Base-by-base conservation (phyloP, 92 coral and sea anemone genomes). In the Diadumene lineata region DNA sequence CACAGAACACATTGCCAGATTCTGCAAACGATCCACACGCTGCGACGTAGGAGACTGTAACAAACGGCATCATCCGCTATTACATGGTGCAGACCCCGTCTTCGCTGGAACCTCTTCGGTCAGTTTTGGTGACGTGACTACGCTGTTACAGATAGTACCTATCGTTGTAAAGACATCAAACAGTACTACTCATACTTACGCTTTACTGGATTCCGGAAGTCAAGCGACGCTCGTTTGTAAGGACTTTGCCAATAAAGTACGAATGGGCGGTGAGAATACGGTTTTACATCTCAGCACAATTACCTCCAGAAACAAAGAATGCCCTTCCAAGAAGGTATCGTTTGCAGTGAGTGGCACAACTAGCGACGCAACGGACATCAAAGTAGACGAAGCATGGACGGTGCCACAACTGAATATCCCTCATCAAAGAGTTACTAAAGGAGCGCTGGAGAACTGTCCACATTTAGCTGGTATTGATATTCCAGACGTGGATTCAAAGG, bases 181-280 rank as follows among this genome's bases (percentile, higher is more conserved):
- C 22, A 82, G 76, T 23, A 78, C 81, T 50, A 60, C 50, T 26
- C 57, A 75, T 31, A 87, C 83, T 18, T 86, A 75, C 79, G 91
- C 84, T n/a, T 78, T 78, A 11, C 84, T 86, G 62, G 84, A 82
- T 75, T 87, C 82, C 25, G 88, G 85, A 17, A 78, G 85, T 51
- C 85, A 86, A 50, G 58, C 86, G 6, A 63, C 84, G 7, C 79
- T 82, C 6, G 73, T 79, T 55, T 56, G 83, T 7, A 83, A 75
- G 32, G 57, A 44, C 33, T 79, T 79, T 74, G 81, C 85, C 19
- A 58, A 74, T 34, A 32, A 18, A 51, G 64, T 84, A 34, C 84
- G 84, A 68, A 69, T 84, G 48, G 76, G 72, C 26, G 88, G 83
- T 31, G 55, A 77, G 32, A 58, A 26, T 31, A 53, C 58, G 19